Evolutionary conservation across 2,888 invertebrate genomes (phyloP), one percentile per base, ranked within the genome.

Genomic region (Agriopis aurantiaria): DNA sequence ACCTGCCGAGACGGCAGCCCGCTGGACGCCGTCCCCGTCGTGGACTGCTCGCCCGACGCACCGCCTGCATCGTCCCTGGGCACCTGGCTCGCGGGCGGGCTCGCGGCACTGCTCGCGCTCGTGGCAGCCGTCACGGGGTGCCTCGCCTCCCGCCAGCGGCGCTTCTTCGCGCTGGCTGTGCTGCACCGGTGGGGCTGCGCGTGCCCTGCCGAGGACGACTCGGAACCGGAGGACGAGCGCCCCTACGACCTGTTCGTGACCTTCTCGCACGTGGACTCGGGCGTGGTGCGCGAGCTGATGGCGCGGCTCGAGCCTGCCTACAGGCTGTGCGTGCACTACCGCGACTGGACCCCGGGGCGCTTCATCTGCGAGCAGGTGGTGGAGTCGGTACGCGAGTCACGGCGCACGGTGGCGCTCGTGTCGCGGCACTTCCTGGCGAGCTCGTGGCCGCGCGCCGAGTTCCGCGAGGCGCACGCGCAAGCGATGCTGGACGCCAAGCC

Each of bases 211-310:
- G 55, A 55, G n/a, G 8, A 33, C 33, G 33, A 33, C 33, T 33
- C 55, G n/a, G 17, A 43, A 0, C 59, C 40, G 6, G 66, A 60
- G 6, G 69, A 43, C 14, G 46, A 40, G 12, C 41, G 59, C 17
- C 46, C 12, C 48, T 66, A 45, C 48, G 66, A 66, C 23, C 59
- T 53, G 53, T 66, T 55, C 66, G 41, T 60, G 17, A 46, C 53
- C 12, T 60, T 53, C 60, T 45, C 59, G 11, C 59, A 59, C 60
- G 41, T 17, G 48, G 66, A 66, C 60, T 40, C 40, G 53, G 53
- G 14, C 17, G 10, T 12, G 33, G 46, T 41, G 48, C 17, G 8
- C 12, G 52, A 53, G 53, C 9, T 66, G 14, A 45, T 49, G 7
- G 17, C 14, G 46, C 46, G 59, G 48, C 66, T 66, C 11, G 66